phyloP scores from a whole-genome alignment of 2,888 invertebrate genomes.

The Endomychus coccineus region DNA sequence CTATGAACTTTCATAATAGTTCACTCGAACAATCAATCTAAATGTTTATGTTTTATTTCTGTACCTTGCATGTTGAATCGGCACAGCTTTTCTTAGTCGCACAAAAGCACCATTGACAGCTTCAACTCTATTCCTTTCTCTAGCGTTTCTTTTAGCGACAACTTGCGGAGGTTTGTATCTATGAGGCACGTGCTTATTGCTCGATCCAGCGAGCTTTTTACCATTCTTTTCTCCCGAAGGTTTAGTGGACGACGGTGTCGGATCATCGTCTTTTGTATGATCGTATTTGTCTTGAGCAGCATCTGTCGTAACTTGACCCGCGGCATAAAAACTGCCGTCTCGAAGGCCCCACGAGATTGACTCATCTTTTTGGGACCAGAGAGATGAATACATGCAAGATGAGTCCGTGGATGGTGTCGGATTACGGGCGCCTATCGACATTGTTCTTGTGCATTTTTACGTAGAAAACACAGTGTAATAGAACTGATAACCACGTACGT shows the following conservation, averaged over 20 bases:
- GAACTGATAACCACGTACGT: too few relatives aligned
- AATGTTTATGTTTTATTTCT: too few relatives aligned
- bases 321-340: too few relatives aligned
- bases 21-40: too few relatives aligned
- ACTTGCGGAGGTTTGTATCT: constrained; percentile 52
- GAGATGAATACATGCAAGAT: constrained; percentile 26
- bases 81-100: constrained; percentile 51
- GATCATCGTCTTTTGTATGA: too few relatives aligned
- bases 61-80: constrained; percentile 47
- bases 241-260: constrained; percentile 5
- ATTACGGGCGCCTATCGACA: too few relatives aligned
- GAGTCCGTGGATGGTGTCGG: constrained; percentile 21
- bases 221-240: constrained; percentile 27
- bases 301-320: too few relatives aligned
- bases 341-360: neutral
- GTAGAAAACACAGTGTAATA: too few relatives aligned
- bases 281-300: too few relatives aligned
- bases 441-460: too few relatives aligned
- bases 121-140: constrained; percentile 56
- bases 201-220: constrained; percentile 13
- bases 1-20: too few relatives aligned
- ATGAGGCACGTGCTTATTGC: constrained; percentile 40
- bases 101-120: constrained; percentile 58
- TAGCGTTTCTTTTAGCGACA: constrained; percentile 53
- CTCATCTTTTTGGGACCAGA: constrained; percentile 16